These are phyloP conservation scores for Myripristis jacobus DNA, from an alignment of 2,797 vertebrate genomes.

Conservation along the genomic window DNA sequence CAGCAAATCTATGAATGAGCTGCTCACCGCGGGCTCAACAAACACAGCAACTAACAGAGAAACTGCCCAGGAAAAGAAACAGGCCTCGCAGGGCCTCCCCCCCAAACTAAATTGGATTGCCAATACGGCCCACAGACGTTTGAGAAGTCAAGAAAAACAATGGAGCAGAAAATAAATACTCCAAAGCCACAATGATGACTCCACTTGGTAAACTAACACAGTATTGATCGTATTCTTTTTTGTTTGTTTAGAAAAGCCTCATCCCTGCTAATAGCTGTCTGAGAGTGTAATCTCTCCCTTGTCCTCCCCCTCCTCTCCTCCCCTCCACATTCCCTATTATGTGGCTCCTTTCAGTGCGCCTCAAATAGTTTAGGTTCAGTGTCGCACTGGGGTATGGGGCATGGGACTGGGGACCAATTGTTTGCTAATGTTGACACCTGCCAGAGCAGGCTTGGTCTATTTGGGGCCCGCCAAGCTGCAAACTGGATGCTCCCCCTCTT, in stretches of 20 bases:
- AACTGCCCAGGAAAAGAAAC: constrained; percentile 68
- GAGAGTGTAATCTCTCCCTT: constrained; percentile 84
- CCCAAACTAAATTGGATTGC: constrained; percentile 82
- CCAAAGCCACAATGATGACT: constrained; percentile 78
- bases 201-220: constrained; percentile 83
- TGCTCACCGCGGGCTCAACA: constrained; percentile 54
- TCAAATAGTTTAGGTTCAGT: constrained; percentile 83
- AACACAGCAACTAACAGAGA: constrained; percentile 61
- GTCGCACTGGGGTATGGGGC: constrained; percentile 73
- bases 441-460: constrained; percentile 81
- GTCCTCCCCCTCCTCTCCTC: constrained; percentile 77
- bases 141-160: constrained; percentile 79
- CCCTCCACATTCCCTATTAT: constrained; percentile 77
- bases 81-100: constrained; percentile 66
- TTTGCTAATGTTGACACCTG: constrained; percentile 89
- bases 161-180: constrained; percentile 80
- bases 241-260: constrained; percentile 88
- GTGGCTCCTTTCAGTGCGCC: constrained; percentile 74
- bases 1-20: constrained; percentile 68
- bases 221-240: constrained; percentile 84
- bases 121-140: constrained; percentile 77
- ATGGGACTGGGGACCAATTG: constrained; percentile 80
- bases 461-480: constrained; percentile 79
- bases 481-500: constrained; percentile 85
- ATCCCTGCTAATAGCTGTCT: constrained; percentile 87